Conservation (phyloP, 2,797 vertebrate species). For the Tragelaphus oryx region DNA sequence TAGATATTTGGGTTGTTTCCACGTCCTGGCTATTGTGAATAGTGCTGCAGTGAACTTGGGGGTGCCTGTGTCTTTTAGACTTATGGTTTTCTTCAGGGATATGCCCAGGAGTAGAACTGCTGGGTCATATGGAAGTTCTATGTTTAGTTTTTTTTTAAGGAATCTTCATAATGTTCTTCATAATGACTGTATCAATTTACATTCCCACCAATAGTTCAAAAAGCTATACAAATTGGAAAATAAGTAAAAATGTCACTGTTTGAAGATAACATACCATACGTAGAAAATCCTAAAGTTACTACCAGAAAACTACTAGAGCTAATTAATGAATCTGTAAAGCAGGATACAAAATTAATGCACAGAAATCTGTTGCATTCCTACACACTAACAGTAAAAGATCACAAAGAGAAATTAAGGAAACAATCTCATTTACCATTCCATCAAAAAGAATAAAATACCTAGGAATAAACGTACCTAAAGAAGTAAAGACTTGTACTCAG, state of each 20-base stretch:
- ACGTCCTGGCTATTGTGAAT: not conserved
- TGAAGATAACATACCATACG: not conserved
- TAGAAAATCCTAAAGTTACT: not conserved
- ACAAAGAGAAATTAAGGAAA: not conserved
- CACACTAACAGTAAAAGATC: not conserved
- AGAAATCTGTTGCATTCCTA: not conserved
- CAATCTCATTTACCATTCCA: not conserved
- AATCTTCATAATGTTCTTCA: not conserved
- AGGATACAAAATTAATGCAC: not conserved
- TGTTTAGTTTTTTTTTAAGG: not conserved
- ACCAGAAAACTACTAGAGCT: not conserved
- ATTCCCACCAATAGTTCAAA: not conserved
- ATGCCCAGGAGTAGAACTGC: not conserved
- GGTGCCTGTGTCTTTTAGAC: not conserved
- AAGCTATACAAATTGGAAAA: not conserved
- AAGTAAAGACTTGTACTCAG: not conserved
- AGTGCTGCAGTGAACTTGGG: not conserved
- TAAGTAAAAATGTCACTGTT: not conserved
- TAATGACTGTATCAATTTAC: not conserved
- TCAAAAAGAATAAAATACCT: not conserved
- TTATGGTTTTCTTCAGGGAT: not conserved
- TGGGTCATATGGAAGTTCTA: not conserved
- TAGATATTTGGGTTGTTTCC: not conserved
- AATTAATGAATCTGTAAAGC: not conserved
- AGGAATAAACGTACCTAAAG: not conserved